phyloP scores from a whole-genome alignment of 2,797 vertebrate genomes.

The Aphelocoma californica region DNA sequence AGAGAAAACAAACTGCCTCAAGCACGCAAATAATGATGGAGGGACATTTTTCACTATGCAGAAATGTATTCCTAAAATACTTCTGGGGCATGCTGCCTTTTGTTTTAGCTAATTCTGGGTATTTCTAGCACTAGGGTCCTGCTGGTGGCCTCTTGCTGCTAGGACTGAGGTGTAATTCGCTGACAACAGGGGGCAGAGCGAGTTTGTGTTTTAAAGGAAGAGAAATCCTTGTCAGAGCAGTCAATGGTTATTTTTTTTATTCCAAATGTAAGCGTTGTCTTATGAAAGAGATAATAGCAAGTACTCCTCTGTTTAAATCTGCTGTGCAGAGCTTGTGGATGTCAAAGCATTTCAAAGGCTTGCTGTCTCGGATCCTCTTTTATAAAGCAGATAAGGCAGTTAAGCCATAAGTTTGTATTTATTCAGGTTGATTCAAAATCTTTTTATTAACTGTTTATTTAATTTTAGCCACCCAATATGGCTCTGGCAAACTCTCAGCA shows the following conservation, averaged over 20 bases:
- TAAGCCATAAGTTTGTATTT: slow-evolving; percentile 57
- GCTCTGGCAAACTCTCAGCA: slow-evolving; percentile 68
- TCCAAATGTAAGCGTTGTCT: not conserved
- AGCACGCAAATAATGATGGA: not conserved
- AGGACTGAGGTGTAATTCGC: not conserved
- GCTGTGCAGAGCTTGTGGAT: not conserved
- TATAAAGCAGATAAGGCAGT: slow-evolving; percentile 30
- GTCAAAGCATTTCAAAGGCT: slow-evolving; percentile 5
- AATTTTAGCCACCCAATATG: slow-evolving; percentile 72
- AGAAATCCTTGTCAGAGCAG: not conserved
- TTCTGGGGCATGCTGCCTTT: not conserved
- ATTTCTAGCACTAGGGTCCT: not conserved
- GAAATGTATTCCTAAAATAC: not conserved
- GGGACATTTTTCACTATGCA: not conserved
- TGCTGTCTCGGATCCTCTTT: not conserved
- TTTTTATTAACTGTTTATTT: slow-evolving; percentile 75
- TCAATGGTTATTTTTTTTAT: not conserved
- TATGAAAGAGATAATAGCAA: slow-evolving; percentile 26
- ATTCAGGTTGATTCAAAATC: slow-evolving; percentile 55
- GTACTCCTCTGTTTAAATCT: slow-evolving; percentile 2
- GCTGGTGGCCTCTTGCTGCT: not conserved
- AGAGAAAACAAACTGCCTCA: not conserved
- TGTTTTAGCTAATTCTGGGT: not conserved
- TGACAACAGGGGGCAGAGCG: slow-evolving; percentile 72
- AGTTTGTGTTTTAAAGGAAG: slow-evolving; percentile 37